Conservation (phyloP, 2,888 invertebrate species). For the Ecliptopera silaceata region DNA sequence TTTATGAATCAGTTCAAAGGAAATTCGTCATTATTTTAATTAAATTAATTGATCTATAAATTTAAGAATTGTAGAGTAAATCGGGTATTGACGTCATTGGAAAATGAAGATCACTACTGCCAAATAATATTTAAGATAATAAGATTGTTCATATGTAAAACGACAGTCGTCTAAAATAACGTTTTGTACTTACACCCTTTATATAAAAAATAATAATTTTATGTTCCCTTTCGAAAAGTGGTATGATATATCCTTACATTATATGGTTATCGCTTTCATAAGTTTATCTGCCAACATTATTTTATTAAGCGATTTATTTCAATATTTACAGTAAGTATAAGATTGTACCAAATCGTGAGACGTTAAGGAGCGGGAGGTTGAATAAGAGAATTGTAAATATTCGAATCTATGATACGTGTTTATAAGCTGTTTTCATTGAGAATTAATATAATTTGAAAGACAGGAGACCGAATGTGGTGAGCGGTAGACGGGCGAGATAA, state of each 20-base stretch:
- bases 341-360: conserved; percentile 61
- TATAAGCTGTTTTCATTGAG: conserved; percentile 71
- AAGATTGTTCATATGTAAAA: conserved; percentile 72
- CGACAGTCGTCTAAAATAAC: conserved; percentile 59
- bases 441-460: conserved; percentile 50
- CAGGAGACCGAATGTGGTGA: conserved; percentile 38
- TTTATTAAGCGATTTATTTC: conserved; percentile 27
- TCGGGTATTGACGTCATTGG: conserved; percentile 61
- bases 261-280: conserved; percentile 30
- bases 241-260: conserved; percentile 16
- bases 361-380: conserved; percentile 51
- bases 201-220: conserved; percentile 36
- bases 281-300: conserved; percentile 32
- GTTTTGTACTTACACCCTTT: conserved; percentile 73
- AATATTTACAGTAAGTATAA: conserved; percentile 34
- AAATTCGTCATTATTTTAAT: conserved; percentile 71
- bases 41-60: conserved; percentile 62
- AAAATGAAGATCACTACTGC: conserved; percentile 76
- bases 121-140: conserved; percentile 74
- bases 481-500: conserved; percentile 10
- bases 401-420: conserved; percentile 69
- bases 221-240: conserved; percentile 14
- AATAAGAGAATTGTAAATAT: conserved; percentile 73
- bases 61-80: conserved; percentile 61
- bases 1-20: conserved; percentile 47